Conservation (phyloP, 2,888 invertebrate species). For the Drosophila macrospina region DNA sequence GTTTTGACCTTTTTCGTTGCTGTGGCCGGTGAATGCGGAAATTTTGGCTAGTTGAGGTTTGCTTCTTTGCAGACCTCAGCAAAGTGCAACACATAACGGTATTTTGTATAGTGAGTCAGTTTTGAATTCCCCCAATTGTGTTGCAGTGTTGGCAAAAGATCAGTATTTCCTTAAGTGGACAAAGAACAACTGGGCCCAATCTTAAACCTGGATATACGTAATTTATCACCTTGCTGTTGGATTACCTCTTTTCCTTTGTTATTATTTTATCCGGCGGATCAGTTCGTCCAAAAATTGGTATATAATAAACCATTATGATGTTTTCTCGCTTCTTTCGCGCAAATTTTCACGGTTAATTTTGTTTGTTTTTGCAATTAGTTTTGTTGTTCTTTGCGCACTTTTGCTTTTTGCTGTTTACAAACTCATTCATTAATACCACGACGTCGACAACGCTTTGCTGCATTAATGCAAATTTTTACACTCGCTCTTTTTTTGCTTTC, state of each 20-base stretch:
- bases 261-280: constrained; percentile 84
- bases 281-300: constrained; percentile 80
- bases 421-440: constrained; percentile 70
- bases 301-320: constrained; percentile 83
- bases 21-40: constrained; percentile 74
- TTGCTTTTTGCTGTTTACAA: constrained; percentile 43
- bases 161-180: not conserved
- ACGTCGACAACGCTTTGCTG: constrained; percentile 37
- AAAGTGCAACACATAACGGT: constrained; percentile 48
- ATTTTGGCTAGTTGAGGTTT: constrained; percentile 45
- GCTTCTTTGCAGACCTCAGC: constrained; percentile 45
- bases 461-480: constrained; percentile 75
- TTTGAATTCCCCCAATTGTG: constrained; percentile 1
- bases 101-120: constrained; percentile 57
- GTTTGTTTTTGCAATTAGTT: constrained; percentile 69
- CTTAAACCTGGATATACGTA: not conserved
- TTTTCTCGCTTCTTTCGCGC: constrained; percentile 38
- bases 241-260: constrained; percentile 80
- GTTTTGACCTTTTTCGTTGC: constrained; percentile 68
- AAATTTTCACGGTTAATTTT: constrained; percentile 57
- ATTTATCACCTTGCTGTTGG: not conserved
- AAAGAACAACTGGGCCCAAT: not conserved
- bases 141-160: constrained; percentile 43
- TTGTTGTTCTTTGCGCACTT: constrained; percentile 29
- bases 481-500: constrained; percentile 46